Base-by-base conservation (phyloP, 2,888 invertebrate species). In the Pegoplata infirma region DNA sequence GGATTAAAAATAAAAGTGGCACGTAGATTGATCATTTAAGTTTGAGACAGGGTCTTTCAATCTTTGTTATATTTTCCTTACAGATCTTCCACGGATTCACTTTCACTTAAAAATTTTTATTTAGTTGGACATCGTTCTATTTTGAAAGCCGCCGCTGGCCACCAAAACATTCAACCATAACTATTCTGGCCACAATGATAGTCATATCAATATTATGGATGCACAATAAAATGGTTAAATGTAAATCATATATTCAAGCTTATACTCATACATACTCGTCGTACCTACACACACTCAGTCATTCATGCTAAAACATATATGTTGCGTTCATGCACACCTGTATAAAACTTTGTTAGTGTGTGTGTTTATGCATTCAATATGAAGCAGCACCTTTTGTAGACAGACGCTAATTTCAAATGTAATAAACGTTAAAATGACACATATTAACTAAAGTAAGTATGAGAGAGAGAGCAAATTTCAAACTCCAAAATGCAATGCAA, bases 371-470 rank as follows among this genome's bases (percentile, higher is more conserved):
- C 8, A 74, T 56, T 28, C 14, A 17, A 47, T 36, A 55, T 46
- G 46, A 47, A 32, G 46, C 23, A 56, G n/a, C 36, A 47, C 10
- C 40, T 51, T 40, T 40, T 36, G 19, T 16, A 44, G 44, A 8
- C 28, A 75, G n/a, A 8, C 28, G 69, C 51, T 58, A 69, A 32
- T 64, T 66, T 64, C 12, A 46, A 55, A 53, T 66, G 47, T 59
- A 59, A 66, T 76, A 71, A 53, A 66, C 44, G 51, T 53, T 76
- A 32, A 64, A 76, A 53, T 71, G 69, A 71, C 76, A 76, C 46
- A 66, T 53, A 71, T 69, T 76, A 61, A 71, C 71, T 64, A 61
- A 76, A 71, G 66, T 53, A 66, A 71, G 64, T 28, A 32, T 3
- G 12, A 12, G n/a, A n/a, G n/a, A n/a, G n/a, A n/a, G n/a, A n/a